phyloP scores from a whole-genome alignment of 2,888 invertebrate genomes.

The Dicyrtoma fusca region DNA sequence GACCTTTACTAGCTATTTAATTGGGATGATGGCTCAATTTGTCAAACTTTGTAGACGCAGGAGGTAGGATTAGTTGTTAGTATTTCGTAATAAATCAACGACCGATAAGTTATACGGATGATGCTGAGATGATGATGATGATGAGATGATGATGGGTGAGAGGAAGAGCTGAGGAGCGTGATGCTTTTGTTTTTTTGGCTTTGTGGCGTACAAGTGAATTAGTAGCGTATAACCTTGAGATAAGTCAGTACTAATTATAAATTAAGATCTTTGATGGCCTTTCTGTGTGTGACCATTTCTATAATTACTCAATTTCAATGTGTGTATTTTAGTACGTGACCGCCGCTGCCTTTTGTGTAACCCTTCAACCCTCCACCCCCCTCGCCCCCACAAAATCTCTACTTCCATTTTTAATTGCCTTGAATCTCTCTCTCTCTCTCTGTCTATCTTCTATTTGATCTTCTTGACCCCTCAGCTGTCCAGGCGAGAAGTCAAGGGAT shows the following conservation, averaged over 20 bases:
- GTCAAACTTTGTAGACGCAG: too few species aligned
- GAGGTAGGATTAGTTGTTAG: too few species aligned
- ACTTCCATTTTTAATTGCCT: neutral
- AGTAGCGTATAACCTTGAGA: conserved; percentile 11
- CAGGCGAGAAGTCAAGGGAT: too few species aligned
- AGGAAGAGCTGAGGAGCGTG: conserved; percentile 1
- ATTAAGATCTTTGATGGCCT: conserved; percentile 27
- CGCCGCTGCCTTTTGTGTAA: conserved; percentile 41
- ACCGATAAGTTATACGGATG: too few species aligned
- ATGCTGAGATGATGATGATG: too few species aligned
- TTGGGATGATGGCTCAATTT: too few species aligned
- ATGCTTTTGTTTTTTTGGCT: conserved; percentile 24
- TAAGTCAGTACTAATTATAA: too few species aligned
- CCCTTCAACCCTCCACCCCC: conserved; percentile 32
- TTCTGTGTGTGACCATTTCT: conserved; percentile 33
- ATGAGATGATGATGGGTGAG: too few species aligned
- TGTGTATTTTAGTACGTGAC: conserved; percentile 42
- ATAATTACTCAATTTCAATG: conserved; percentile 12
- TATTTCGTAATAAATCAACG: too few species aligned
- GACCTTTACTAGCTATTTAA: too few species aligned
- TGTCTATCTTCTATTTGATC: too few species aligned
- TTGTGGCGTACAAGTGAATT: conserved; percentile 29
- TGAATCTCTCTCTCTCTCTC: conserved; percentile 8
- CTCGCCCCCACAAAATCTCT: neutral
- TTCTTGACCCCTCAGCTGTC: too few species aligned